Evolutionary conservation across 2,888 invertebrate species (phyloP).

Genomic region (Zelleria hepariella): DNA sequence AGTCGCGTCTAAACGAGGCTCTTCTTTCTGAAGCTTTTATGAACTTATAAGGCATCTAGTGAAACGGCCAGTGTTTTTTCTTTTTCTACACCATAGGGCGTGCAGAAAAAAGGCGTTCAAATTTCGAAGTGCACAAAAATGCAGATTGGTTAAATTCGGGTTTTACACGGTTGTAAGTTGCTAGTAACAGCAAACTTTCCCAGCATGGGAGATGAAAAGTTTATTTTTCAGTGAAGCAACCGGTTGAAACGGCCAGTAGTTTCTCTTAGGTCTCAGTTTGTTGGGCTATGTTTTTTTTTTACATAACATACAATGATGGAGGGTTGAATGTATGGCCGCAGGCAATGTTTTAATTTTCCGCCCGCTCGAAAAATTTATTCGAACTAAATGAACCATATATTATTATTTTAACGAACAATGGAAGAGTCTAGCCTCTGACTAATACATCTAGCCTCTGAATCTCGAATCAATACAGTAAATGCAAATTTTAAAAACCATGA

Average conservation of each 20-base stretch:
- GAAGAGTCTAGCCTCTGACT: constrained; percentile 44
- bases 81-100: too few species aligned
- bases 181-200: too few species aligned
- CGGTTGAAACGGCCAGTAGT: constrained; percentile 38
- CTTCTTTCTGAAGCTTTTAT: too few species aligned
- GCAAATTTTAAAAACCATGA: background rate
- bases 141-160: too few species aligned
- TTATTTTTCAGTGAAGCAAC: background rate
- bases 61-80: too few species aligned
- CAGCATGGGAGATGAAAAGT: too few species aligned
- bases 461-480: background rate
- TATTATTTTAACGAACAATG: constrained; percentile 71
- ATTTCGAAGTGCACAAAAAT: too few species aligned
- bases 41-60: too few species aligned
- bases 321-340: constrained; percentile 39
- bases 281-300: constrained; percentile 33
- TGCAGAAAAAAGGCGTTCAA: too few species aligned
- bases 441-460: constrained; percentile 34
- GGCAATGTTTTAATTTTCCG: constrained; percentile 71
- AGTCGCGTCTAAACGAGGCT: too few species aligned
- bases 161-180: too few species aligned
- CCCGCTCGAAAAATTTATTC: constrained; percentile 56
- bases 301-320: constrained; percentile 25
- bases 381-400: constrained; percentile 65
- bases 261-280: constrained; percentile 43